Conservation (phyloP, 2,888 invertebrate species). For the Pseudococcus longispinus region DNA sequence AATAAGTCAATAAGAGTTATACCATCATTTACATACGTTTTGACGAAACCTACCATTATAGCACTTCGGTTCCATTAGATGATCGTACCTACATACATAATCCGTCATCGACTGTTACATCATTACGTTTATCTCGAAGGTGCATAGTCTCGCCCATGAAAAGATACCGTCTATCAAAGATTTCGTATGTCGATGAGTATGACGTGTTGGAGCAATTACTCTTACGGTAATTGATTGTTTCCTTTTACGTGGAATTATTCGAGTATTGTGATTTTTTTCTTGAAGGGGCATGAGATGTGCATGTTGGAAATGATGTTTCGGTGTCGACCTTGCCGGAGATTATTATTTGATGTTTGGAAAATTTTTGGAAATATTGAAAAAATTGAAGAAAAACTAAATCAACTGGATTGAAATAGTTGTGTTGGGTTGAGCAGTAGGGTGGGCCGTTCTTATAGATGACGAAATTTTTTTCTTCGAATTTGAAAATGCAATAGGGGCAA, state of each 20-base stretch:
- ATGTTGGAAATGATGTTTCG: too few species aligned
- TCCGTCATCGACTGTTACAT: background rate
- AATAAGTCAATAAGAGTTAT: constrained; percentile 9
- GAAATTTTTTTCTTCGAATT: too few species aligned
- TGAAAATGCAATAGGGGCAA: too few species aligned
- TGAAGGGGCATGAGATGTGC: background rate
- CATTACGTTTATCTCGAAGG: background rate
- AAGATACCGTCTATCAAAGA: background rate
- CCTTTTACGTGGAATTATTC: background rate
- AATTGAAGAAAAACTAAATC: background rate
- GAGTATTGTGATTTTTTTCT: background rate
- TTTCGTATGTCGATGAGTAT: background rate
- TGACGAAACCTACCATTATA: constrained; percentile 27
- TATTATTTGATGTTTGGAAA: background rate
- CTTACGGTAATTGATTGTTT: background rate
- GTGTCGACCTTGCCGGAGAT: background rate
- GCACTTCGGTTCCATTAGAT: constrained; percentile 19
- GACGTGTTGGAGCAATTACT: background rate
- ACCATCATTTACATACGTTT: constrained; percentile 3
- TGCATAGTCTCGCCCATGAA: background rate
- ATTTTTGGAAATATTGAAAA: background rate
- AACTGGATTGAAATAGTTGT: too few species aligned
- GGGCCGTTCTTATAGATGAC: too few species aligned
- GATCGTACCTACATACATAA: background rate
- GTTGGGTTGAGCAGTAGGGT: too few species aligned